phyloP scores from a whole-genome alignment of 2,888 invertebrate species.

The Aspidiotus rigidus region DNA sequence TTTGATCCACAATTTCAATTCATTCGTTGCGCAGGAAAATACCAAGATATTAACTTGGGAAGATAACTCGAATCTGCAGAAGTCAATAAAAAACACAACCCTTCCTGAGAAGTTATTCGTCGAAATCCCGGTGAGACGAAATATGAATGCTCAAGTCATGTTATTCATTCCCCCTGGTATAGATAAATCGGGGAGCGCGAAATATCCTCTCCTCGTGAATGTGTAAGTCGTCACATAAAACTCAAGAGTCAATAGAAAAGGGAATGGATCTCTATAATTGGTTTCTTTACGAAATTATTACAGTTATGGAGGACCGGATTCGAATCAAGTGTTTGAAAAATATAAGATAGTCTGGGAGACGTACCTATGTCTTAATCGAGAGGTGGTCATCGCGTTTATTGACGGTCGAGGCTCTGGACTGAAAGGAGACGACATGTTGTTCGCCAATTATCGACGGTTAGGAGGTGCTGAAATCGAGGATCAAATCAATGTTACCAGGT shows the following conservation, averaged over 20 bases:
- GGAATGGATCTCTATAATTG: not conserved
- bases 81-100: constrained; percentile 46
- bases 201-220: constrained; percentile 73
- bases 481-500: constrained; percentile 77
- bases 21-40: constrained; percentile 10
- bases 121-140: constrained; percentile 54
- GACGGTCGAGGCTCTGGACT: constrained; percentile 85
- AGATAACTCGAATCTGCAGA: constrained; percentile 51
- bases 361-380: constrained; percentile 72
- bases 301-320: constrained; percentile 87
- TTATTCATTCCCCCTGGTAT: constrained; percentile 65
- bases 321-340: constrained; percentile 70
- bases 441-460: constrained; percentile 69
- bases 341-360: constrained; percentile 81
- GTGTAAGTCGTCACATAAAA: constrained; percentile 54
- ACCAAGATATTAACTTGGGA: constrained; percentile 54
- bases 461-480: constrained; percentile 87
- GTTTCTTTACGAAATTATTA: not conserved
- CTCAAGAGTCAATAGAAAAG: not conserved
- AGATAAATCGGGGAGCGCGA: constrained; percentile 54
- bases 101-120: constrained; percentile 54
- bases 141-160: constrained; percentile 60
- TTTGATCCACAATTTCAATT: no score
- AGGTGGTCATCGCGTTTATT: constrained; percentile 77
- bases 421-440: constrained; percentile 71